phyloP scores from a whole-genome alignment of 2,797 vertebrate species.

The Falco naumanni region DNA sequence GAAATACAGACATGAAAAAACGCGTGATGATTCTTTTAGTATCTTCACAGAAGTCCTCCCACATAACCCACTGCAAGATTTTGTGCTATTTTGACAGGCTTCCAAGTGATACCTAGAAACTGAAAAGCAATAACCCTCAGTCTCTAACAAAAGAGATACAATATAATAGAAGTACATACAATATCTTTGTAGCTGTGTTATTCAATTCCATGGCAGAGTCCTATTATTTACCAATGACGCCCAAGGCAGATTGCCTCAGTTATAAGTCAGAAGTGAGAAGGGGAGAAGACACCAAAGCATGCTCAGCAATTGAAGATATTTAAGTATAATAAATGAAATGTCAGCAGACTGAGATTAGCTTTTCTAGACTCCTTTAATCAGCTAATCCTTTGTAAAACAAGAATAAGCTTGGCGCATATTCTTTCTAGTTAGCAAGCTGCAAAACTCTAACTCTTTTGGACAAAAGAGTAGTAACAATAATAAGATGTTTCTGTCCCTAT shows the following conservation, averaged over 20 bases:
- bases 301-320: background rate
- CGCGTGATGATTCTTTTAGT: background rate
- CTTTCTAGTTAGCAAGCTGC: background rate
- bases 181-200: background rate
- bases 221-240: background rate
- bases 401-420: background rate
- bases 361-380: background rate
- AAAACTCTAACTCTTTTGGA: background rate
- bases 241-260: background rate
- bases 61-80: background rate
- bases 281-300: background rate
- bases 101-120: background rate
- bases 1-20: background rate
- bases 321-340: conserved; percentile 7
- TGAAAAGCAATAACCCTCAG: background rate
- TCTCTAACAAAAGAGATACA: background rate
- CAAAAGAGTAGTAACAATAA: background rate
- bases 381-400: conserved; percentile 33
- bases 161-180: background rate
- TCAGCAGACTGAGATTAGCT: background rate
- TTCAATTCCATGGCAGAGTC: background rate
- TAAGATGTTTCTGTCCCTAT: background rate
- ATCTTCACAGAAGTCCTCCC: background rate
- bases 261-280: background rate
- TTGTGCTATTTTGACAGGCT: background rate